Evolutionary conservation across 2,113 vertebrate genomes (phyloP).

Genomic region (Hiodon alosoides): DNA sequence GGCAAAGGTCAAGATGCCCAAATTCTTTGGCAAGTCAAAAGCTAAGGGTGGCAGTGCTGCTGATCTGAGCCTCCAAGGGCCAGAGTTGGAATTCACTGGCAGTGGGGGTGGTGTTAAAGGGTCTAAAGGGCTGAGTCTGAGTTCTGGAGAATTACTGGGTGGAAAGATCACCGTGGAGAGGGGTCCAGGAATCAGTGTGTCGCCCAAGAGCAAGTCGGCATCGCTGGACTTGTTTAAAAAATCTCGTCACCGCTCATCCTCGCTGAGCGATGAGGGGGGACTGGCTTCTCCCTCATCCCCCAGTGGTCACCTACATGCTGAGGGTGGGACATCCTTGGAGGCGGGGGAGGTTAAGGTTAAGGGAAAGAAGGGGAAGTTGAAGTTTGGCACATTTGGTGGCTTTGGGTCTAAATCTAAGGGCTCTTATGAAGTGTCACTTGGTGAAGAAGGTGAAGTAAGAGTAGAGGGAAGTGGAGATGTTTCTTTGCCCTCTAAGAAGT

Average conservation of each 20-base stretch:
- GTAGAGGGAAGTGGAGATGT: conserved; percentile 54
- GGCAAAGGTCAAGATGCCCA: conserved; percentile 83
- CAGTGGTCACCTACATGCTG: conserved; percentile 63
- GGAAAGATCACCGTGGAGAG: conserved; percentile 51
- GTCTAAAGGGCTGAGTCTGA: conserved; percentile 65
- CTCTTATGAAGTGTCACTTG: conserved; percentile 83
- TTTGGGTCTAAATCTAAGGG: conserved; percentile 86
- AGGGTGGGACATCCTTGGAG: conserved; percentile 64
- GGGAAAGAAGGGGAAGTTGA: conserved; percentile 72
- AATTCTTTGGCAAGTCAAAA: conserved; percentile 82
- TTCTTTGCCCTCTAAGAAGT: conserved; percentile 63
- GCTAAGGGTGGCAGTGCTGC: conserved; percentile 62
- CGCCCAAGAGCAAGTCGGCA: conserved; percentile 70
- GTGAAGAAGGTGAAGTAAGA: conserved; percentile 63
- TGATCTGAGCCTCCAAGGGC: conserved; percentile 45
- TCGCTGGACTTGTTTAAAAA: conserved; percentile 81
- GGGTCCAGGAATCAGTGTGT: conserved; percentile 48
- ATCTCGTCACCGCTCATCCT: conserved; percentile 72
- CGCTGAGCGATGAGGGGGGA: conserved; percentile 74
- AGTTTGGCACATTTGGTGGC: conserved; percentile 92
- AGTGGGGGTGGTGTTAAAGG: conserved; percentile 65
- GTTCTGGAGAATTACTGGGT: conserved; percentile 55
- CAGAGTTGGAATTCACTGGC: conserved; percentile 50
- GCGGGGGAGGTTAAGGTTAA: conserved; percentile 57
- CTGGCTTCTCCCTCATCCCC: conserved; percentile 60